Evolutionary conservation across 64 coral and sea anemone species (phyloP).

Genomic region (Exaiptasia diaphana): DNA sequence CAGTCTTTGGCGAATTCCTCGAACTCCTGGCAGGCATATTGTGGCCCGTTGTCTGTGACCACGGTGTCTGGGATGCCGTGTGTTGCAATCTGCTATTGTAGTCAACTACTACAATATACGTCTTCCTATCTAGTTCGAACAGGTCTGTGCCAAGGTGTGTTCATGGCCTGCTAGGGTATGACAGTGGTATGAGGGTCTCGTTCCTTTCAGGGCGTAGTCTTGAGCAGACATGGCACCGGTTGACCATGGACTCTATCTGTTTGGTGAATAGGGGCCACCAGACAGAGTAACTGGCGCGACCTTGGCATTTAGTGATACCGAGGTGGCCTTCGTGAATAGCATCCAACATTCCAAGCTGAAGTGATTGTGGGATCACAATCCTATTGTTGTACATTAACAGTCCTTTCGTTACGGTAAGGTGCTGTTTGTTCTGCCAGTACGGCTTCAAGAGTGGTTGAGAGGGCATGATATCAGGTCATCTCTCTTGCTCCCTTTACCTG

Average conservation of each 20-base stretch:
- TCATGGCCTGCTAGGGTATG: not conserved
- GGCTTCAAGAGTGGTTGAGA: not conserved
- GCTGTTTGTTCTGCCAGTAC: not conserved
- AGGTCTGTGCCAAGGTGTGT: conserved; percentile 20
- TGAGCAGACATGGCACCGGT: not conserved
- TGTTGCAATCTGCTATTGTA: no score
- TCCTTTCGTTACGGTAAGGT: not conserved
- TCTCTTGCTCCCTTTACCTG: not conserved
- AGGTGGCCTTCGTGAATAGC: conserved; percentile 5
- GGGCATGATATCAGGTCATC: not conserved
- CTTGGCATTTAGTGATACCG: conserved; percentile 27
- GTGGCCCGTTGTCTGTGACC: no score
- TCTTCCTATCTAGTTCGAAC: not conserved
- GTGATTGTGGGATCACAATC: not conserved
- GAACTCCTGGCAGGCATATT: no score
- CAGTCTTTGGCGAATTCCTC: no score
- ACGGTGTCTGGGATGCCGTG: no score
- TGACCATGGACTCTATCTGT: conserved; percentile 24
- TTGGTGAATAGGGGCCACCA: not conserved
- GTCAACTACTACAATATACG: not conserved
- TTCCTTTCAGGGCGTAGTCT: not conserved
- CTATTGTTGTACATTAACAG: conserved; percentile 1
- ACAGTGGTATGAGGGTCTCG: conserved; percentile 6
- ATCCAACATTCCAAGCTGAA: not conserved
- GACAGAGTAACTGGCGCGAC: conserved; percentile 9